phyloP scores from a whole-genome alignment of 2,113 vertebrate genomes.

The Saccopteryx leptura region DNA sequence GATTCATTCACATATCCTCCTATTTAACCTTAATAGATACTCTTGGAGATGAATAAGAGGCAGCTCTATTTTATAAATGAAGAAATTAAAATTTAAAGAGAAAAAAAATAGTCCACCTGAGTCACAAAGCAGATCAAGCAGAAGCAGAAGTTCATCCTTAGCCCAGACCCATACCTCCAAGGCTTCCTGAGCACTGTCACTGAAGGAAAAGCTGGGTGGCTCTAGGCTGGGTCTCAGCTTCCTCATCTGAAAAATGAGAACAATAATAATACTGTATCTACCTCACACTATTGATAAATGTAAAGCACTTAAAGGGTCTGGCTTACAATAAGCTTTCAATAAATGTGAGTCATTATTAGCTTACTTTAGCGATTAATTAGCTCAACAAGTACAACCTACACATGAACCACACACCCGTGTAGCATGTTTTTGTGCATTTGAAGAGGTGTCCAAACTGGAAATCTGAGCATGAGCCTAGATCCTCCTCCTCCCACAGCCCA shows the following conservation, averaged over 20 bases:
- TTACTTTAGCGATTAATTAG: background rate
- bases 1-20: background rate
- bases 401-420: background rate
- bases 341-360: background rate
- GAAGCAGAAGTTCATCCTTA: background rate
- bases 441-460: background rate
- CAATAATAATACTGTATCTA: background rate
- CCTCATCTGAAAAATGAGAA: background rate
- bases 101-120: background rate
- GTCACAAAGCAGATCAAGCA: background rate
- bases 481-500: background rate
- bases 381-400: background rate
- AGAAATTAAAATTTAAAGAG: background rate
- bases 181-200: background rate
- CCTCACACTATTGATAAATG: background rate
- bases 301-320: background rate
- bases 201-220: background rate
- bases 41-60: background rate
- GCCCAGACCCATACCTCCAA: background rate
- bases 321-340: background rate
- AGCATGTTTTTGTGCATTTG: background rate
- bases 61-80: background rate
- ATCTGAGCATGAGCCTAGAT: background rate
- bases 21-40: background rate
- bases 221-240: conserved; percentile 4